Base-by-base conservation (phyloP, 2,888 invertebrate species). In the Euclidia mi region DNA sequence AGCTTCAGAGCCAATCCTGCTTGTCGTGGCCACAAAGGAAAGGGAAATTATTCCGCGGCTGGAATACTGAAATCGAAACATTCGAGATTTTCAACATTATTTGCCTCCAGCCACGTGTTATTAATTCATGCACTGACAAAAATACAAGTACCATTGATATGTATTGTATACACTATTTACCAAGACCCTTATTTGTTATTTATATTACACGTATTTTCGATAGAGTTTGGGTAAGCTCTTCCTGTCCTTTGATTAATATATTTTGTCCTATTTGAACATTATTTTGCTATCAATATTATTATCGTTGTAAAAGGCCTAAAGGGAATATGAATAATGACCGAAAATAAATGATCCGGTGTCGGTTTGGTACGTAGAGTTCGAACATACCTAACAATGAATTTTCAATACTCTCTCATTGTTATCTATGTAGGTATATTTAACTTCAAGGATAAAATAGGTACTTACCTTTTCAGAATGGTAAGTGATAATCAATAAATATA, bases 1-100 rank as follows among this genome's bases (percentile, higher is more conserved):
- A 84, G 79, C 46, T 51, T 62, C 56, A 65, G 62, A 51, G 59
- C 18, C 11, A 28, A 38, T 43, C 37, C n/a, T 29, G 28, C 15
- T 32, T 32, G 29, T 42, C 31, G 25, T 29, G 17, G 10, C 7
- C 20, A 28, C 20, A 32, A 32, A 47, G 11, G 17, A 29, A 25
- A 15, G 17, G 41, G 28, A 32, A 49, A 25, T 49, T 37, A 28
- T 37, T 34, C 15, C 11, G 25, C 20, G 25, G 3, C 18, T n/a
- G 20, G 3, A 9, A 20, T 11, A 38, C 6, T 20, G 12, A 35
- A 35, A 15, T 35, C 9, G 15, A 35, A 35, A 15, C 15, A 14
- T 35, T 32, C 31, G 18, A 1, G 18, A n/a, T n/a, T 29, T 15
- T 15, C 4, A 43, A 43, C 17, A 11, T 29, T 3, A 11, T 10